phyloP scores from a whole-genome alignment of 1,140 invertebrate genomes.

The Zeugodacus cucurbitae region DNA sequence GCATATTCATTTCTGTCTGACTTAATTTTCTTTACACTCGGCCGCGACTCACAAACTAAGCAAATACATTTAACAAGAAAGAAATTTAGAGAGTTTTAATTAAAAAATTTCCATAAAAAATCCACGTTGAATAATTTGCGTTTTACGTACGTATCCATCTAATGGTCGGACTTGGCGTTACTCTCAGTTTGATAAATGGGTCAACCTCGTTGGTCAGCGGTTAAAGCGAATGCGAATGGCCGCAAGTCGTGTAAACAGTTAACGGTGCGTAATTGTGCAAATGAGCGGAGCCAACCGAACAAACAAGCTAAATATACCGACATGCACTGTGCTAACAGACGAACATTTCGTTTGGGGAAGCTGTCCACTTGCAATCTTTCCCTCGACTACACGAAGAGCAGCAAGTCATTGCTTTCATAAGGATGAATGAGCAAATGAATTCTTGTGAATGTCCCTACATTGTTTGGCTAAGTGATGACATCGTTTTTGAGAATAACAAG shows the following conservation, averaged over 20 bases:
- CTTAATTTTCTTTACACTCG: not conserved
- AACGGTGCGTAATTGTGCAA: not conserved
- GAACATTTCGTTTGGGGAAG: not conserved
- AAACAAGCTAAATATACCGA: not conserved
- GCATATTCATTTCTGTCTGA: not conserved
- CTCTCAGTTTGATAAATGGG: not conserved
- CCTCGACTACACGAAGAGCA: not conserved
- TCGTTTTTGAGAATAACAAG: not conserved
- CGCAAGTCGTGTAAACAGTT: not conserved
- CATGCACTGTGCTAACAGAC: no score
- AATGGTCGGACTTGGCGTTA: not conserved
- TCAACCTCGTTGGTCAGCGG: not conserved
- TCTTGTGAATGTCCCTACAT: not conserved
- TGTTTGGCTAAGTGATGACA: constrained; percentile 20
- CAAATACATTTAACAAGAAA: not conserved
- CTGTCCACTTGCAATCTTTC: not conserved
- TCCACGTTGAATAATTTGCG: not conserved
- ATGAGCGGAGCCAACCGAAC: not conserved
- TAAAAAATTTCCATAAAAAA: not conserved
- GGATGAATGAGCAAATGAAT: constrained; percentile 3
- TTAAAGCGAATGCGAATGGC: not conserved
- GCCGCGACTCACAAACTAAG: no score
- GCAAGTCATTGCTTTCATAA: not conserved
- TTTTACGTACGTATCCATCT: not conserved
- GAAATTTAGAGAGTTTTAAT: not conserved